Base-by-base conservation (phyloP, 2,113 vertebrate species). In the Oxyura jamaicensis region DNA sequence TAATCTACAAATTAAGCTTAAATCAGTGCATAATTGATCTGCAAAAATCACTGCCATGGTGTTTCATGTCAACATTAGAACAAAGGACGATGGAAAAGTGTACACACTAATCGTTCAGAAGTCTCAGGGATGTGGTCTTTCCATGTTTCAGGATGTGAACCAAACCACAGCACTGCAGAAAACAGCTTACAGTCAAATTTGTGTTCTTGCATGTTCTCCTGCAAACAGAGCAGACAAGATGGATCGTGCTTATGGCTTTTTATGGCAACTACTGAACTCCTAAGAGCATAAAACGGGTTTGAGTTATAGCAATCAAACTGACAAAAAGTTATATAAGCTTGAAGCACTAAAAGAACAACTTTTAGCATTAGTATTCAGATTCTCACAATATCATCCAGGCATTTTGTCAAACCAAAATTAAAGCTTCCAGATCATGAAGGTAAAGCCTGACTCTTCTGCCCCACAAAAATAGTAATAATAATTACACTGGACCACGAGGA, bases 341-440 rank as follows among this genome's bases (percentile, higher is more conserved):
- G 16, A 83, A 75, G 41, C 13, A 55, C 31, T 53, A 48, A 65
- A 21, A 28, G 11, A 89, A 13, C 9, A 73, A 42, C 2, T 28
- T 36, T 68, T 50, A 63, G 26, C 22, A 93, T 7, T 9, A 36
- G 10, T 71, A 14, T 59, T 82, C 41, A 75, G 33, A 5, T 4
- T 56, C 67, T 60, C 20, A 15, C 15, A 31, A 3, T 53, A 69
- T 87, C 52, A 78, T 71, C 36, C 36, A 56, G 73, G 28, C 63
- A 88, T 90, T 95, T 91, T 48, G 16, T 89, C 69, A 85, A 84
- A 88, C 35, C 72, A 90, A 91, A 95, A 94, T 74, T 88, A 93
- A 59, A 95, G 79, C 83, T 96, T 94, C 79, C 46, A 92, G 86
- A 83, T 59, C 33, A 82, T 25, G 35, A 95, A 88, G 69, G 81